A percentile compares a stretch with the other conserved stretches of the same genome.
These are phyloP conservation scores for Stegastes partitus DNA, from an alignment of 2,113 vertebrate species.

Conservation along the genomic window DNA sequence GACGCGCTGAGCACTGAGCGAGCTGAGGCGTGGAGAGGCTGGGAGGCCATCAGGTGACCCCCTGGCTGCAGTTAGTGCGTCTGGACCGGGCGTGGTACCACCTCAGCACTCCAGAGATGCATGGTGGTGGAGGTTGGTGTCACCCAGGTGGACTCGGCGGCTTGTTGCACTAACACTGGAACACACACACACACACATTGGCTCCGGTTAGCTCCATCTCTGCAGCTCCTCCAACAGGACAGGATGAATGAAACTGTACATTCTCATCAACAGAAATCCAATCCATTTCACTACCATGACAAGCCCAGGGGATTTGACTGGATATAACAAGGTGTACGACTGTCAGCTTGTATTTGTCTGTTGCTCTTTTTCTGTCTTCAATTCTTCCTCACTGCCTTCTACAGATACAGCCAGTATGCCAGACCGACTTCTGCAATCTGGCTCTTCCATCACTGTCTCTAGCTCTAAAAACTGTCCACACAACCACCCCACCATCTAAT, in stretches of 20 bases:
- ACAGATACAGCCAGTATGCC: background rate
- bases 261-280: background rate
- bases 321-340: background rate
- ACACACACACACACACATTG: slow-evolving; percentile 49
- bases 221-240: background rate
- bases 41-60: slow-evolving; percentile 73
- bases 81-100: slow-evolving; percentile 41
- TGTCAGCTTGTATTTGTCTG: slow-evolving; percentile 15
- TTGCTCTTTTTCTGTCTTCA: background rate
- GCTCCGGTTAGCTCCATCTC: background rate
- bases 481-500: no score
- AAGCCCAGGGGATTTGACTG: slow-evolving; percentile 1
- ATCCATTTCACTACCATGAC: background rate
- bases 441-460: background rate
- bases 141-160: slow-evolving; percentile 8
- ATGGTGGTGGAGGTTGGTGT: slow-evolving; percentile 37
- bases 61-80: slow-evolving; percentile 57
- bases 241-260: background rate
- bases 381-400: background rate
- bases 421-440: background rate
- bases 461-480: no score
- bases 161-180: slow-evolving; percentile 45
- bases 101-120: slow-evolving; percentile 61
- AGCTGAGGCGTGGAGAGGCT: slow-evolving; percentile 39
- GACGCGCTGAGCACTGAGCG: slow-evolving; percentile 57